A percentile compares a stretch with the other conserved stretches of the same genome.
Conservation (phyloP, 2,113 vertebrate species). For the Gopherus flavomarginatus region DNA sequence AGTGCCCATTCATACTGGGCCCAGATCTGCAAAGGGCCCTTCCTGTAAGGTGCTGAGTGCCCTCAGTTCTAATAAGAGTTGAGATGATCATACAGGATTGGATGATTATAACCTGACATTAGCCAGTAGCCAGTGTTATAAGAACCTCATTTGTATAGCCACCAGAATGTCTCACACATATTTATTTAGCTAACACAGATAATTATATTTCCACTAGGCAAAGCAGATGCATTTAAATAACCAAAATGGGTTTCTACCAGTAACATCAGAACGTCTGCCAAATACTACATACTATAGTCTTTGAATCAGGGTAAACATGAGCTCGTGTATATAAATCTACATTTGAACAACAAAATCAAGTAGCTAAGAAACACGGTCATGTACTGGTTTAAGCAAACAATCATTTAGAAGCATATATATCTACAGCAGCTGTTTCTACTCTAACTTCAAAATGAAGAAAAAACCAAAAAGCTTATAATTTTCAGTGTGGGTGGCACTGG, state of each 20-base stretch:
- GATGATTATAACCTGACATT: background rate
- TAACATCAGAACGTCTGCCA: slow-evolving; percentile 43
- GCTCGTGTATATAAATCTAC: slow-evolving; percentile 35
- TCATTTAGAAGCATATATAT: background rate
- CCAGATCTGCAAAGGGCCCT: fast-evolving
- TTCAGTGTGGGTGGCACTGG: background rate
- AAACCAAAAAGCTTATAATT: background rate
- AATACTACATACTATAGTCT: slow-evolving; percentile 35
- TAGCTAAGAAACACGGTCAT: slow-evolving; percentile 54
- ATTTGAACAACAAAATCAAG: slow-evolving; percentile 62
- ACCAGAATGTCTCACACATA: background rate
- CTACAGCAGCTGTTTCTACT: background rate
- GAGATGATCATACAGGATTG: fast-evolving
- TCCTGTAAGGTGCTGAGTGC: background rate
- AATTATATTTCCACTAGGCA: slow-evolving; percentile 13
- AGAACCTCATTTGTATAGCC: background rate
- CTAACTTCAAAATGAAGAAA: slow-evolving; percentile 27
- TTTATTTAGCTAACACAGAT: background rate
- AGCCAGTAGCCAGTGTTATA: background rate
- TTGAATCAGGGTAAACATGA: slow-evolving; percentile 34
- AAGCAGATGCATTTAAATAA: slow-evolving; percentile 3
- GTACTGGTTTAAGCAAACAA: slow-evolving; percentile 13
- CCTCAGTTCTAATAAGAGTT: background rate
- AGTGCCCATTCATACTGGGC: background rate
- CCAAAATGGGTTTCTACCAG: slow-evolving; percentile 37